A percentile compares a stretch with the other conserved stretches of the same genome.
phyloP scores from a whole-genome alignment of 2,113 vertebrate species.

The Bujurquina vittata region DNA sequence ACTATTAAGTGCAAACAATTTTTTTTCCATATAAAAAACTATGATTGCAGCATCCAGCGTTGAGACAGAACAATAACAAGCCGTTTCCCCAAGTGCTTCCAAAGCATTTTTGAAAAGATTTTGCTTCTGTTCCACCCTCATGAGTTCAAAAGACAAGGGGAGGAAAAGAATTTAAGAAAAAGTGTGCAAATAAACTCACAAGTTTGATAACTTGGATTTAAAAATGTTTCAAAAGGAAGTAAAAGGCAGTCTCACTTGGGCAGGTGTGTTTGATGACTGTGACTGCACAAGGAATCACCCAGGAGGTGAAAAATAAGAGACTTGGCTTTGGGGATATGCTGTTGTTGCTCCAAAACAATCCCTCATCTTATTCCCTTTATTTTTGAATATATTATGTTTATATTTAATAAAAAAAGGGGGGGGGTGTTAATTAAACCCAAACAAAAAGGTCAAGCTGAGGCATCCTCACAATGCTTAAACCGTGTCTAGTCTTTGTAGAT shows the following conservation, averaged over 20 bases:
- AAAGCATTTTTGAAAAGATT: constrained; percentile 66
- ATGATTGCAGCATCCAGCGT: constrained; percentile 87
- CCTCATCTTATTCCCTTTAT: constrained; percentile 48
- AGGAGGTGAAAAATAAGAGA: constrained; percentile 34
- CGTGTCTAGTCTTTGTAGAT: constrained; percentile 50
- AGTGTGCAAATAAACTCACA: constrained; percentile 87
- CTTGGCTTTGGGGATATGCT: constrained; percentile 20
- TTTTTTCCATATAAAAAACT: constrained; percentile 73
- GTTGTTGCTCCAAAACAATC: constrained; percentile 26
- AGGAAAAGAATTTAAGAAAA: constrained; percentile 47
- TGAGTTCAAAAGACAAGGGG: constrained; percentile 36
- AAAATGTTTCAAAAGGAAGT: constrained; percentile 36
- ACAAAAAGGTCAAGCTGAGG: constrained; percentile 29
- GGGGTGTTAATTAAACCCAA: constrained; percentile 31
- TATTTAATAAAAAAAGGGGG: background rate
- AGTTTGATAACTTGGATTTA: constrained; percentile 78
- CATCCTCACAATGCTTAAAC: constrained; percentile 33
- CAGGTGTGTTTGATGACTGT: constrained; percentile 11
- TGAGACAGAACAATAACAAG: constrained; percentile 76
- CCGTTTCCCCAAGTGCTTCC: constrained; percentile 76
- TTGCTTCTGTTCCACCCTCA: constrained; percentile 47
- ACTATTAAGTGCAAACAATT: constrained; percentile 91
- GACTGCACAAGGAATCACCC: constrained; percentile 29
- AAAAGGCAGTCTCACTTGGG: constrained; percentile 20
- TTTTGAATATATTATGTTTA: constrained; percentile 8